Conservation (phyloP, 2,797 vertebrate genomes). For the Arnoldichthys spilopterus region DNA sequence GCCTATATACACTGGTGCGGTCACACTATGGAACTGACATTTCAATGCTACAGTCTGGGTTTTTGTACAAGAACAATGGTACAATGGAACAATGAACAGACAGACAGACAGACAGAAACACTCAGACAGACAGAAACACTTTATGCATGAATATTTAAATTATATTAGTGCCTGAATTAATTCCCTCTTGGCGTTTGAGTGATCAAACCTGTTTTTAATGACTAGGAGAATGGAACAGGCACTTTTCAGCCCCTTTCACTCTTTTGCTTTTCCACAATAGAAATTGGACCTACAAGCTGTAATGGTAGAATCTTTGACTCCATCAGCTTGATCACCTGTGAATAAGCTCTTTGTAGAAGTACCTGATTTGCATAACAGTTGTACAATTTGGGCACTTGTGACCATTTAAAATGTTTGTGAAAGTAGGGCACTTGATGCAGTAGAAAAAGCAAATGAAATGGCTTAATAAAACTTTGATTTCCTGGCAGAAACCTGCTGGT, state of each 20-base stretch:
- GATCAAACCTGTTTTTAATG: conserved; percentile 7
- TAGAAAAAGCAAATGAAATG: background rate
- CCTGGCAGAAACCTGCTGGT: background rate
- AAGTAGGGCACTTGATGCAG: background rate
- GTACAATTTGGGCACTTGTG: background rate
- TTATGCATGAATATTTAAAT: conserved; percentile 4
- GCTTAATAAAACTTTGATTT: background rate
- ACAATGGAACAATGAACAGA: too few relatives aligned
- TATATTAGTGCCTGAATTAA: conserved; percentile 48
- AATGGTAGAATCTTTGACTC: background rate
- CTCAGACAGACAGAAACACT: too few relatives aligned
- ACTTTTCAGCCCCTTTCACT: background rate
- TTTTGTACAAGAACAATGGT: too few relatives aligned
- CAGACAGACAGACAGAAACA: too few relatives aligned
- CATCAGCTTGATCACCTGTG: background rate
- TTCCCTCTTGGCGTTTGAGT: conserved; percentile 24
- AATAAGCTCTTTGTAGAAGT: background rate
- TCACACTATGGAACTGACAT: too few relatives aligned
- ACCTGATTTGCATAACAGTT: conserved; percentile 1
- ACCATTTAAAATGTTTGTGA: background rate
- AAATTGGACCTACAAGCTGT: background rate
- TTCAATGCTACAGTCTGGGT: too few relatives aligned
- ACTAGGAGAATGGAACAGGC: background rate
- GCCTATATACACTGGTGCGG: too few relatives aligned
- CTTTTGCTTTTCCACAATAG: background rate